Conservation (phyloP, 2,888 invertebrate genomes). For the Arctia plantaginis region DNA sequence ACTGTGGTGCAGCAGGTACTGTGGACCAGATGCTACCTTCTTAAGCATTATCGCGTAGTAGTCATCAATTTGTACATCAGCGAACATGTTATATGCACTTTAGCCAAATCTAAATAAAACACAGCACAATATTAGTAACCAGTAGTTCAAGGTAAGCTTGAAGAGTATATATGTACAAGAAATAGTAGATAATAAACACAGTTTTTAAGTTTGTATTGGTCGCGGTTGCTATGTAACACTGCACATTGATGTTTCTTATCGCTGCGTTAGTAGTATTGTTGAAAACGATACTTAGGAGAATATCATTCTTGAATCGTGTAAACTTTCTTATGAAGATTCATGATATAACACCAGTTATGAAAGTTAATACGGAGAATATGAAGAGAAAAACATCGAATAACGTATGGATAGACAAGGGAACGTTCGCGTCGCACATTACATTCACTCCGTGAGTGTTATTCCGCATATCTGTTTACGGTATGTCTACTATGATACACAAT, state of each 20-base stretch:
- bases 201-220: background rate
- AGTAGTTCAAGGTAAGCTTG: slow-evolving; percentile 23
- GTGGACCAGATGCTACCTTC: too few species aligned
- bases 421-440: background rate
- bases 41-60: too few species aligned
- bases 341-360: background rate
- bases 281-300: slow-evolving; percentile 33
- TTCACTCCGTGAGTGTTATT: background rate
- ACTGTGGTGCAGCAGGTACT: too few species aligned
- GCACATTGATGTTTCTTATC: slow-evolving; percentile 8
- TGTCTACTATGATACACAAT: background rate
- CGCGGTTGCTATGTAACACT: background rate
- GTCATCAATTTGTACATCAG: too few species aligned
- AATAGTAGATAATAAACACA: background rate
- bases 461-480: background rate
- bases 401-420: background rate
- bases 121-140: slow-evolving; percentile 38
- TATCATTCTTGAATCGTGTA: slow-evolving; percentile 22
- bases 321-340: slow-evolving; percentile 4
- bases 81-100: too few species aligned
- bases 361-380: background rate
- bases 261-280: slow-evolving; percentile 18
- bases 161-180: slow-evolving; percentile 24
- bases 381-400: background rate
- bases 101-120: slow-evolving; percentile 33